Percentiles rank a stretch among this genome's conserved stretches.
Evolutionary conservation across 2,797 vertebrate genomes (phyloP).

Genomic region (Acestrorhynchus altus): DNA sequence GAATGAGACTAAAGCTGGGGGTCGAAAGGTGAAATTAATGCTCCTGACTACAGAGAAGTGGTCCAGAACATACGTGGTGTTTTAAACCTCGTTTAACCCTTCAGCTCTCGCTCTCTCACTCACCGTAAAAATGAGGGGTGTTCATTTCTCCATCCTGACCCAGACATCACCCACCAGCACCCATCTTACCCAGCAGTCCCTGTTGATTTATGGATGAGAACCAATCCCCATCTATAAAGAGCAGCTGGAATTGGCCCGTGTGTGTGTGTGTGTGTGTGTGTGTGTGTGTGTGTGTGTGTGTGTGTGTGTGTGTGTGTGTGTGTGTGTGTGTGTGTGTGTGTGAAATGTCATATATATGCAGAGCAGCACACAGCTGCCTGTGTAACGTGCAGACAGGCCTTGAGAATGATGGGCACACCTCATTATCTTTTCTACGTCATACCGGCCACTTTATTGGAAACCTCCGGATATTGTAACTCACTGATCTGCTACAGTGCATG

Average conservation of each 20-base stretch:
- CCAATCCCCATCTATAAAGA: slow-evolving; percentile 67
- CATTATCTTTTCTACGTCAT: not conserved
- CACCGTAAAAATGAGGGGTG: slow-evolving; percentile 17
- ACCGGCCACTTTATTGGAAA: slow-evolving; percentile 1
- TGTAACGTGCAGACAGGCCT: not conserved
- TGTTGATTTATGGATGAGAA: slow-evolving; percentile 67
- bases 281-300: slow-evolving; percentile 39
- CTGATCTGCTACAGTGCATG: not conserved
- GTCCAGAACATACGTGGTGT: slow-evolving; percentile 42
- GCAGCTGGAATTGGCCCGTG: slow-evolving; percentile 11
- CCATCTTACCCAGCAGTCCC: slow-evolving; percentile 57
- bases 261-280: slow-evolving; percentile 34
- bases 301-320: slow-evolving; percentile 30
- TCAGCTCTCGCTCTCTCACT: slow-evolving; percentile 8
- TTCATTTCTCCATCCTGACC: slow-evolving; percentile 31
- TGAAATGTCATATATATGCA: slow-evolving; percentile 26
- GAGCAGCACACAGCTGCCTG: slow-evolving; percentile 1
- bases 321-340: slow-evolving; percentile 39
- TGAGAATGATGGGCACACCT: not conserved
- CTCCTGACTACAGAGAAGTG: slow-evolving; percentile 58
- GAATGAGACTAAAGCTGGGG: slow-evolving; percentile 17
- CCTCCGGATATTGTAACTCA: not conserved
- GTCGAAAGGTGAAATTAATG: slow-evolving; percentile 67
- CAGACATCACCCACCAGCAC: slow-evolving; percentile 59
- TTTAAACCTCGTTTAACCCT: slow-evolving; percentile 46